Evolutionary conservation across 1,140 invertebrate genomes (phyloP).

Genomic region (Drosophila rhopaloa): DNA sequence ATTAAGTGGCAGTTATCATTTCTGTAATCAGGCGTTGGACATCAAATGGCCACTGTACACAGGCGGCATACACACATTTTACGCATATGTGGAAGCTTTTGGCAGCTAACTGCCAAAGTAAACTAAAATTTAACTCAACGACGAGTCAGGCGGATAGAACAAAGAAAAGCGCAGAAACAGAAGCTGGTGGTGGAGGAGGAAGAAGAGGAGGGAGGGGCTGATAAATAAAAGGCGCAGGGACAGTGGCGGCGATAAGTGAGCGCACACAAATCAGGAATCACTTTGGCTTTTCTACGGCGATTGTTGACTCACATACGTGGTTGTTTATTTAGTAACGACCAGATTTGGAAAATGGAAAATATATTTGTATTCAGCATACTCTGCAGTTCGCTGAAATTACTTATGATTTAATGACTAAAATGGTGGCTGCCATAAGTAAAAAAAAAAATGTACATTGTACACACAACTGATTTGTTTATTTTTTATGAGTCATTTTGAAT

Average conservation of each 20-base stretch:
- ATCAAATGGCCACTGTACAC: slow-evolving; percentile 1
- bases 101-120: slow-evolving; percentile 28
- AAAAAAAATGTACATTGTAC: too few relatives aligned
- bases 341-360: background rate
- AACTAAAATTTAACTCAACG: slow-evolving; percentile 23
- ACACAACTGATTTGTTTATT: too few relatives aligned
- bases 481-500: too few relatives aligned
- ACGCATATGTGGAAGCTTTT: slow-evolving; percentile 15
- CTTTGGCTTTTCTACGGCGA: background rate
- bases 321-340: background rate
- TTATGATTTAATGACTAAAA: background rate
- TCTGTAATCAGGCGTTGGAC: background rate
- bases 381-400: background rate
- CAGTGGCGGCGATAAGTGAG: slow-evolving; percentile 12
- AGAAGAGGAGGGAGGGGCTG: background rate
- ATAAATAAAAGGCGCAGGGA: background rate
- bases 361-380: background rate
- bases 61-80: background rate
- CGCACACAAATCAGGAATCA: background rate
- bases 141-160: slow-evolving; percentile 18
- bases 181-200: background rate
- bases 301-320: slow-evolving; percentile 1
- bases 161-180: slow-evolving; percentile 16
- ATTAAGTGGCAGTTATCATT: background rate
- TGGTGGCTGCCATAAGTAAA: too few relatives aligned